phyloP scores from a whole-genome alignment of 2,113 vertebrate species.

The Limnothrissa miodon region DNA sequence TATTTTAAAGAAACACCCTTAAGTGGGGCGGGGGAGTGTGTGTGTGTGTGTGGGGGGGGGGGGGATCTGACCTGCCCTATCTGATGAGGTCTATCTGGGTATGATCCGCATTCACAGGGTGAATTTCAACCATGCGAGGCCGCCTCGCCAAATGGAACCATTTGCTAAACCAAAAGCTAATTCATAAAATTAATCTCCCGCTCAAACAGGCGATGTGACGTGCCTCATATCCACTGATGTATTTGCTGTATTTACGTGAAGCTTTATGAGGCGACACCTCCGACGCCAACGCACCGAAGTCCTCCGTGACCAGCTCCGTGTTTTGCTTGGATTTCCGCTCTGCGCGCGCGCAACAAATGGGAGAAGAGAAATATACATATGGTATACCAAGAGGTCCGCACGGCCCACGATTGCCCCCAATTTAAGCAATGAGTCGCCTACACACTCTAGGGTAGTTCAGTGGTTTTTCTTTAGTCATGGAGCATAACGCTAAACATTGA shows the following conservation, averaged over 20 bases:
- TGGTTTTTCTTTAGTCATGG: slow-evolving; percentile 7
- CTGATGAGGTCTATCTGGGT: slow-evolving; percentile 8
- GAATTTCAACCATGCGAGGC: not conserved
- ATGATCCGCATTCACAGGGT: not conserved
- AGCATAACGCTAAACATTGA: slow-evolving; percentile 11
- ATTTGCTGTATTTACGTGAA: slow-evolving; percentile 64
- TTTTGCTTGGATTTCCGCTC: slow-evolving; percentile 55
- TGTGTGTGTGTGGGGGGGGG: not conserved
- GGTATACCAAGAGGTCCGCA: slow-evolving; percentile 32
- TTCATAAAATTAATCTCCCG: slow-evolving; percentile 66
- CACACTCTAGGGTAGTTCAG: not conserved
- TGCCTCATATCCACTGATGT: slow-evolving; percentile 61
- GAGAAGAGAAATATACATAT: slow-evolving; percentile 47
- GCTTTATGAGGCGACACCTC: slow-evolving; percentile 49
- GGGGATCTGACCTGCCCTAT: not conserved
- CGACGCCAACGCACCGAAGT: slow-evolving; percentile 29
- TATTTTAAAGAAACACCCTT: slow-evolving; percentile 1
- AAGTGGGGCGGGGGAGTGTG: not conserved
- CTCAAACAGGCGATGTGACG: slow-evolving; percentile 58
- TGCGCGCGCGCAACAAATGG: slow-evolving; percentile 39
- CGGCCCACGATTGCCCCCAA: not conserved
- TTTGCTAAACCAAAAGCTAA: slow-evolving; percentile 42
- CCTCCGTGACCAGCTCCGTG: slow-evolving; percentile 47
- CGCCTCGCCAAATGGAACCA: slow-evolving; percentile 54
- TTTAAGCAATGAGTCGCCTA: slow-evolving; percentile 4